Evolutionary conservation across 1,140 invertebrate genomes (phyloP).

Genomic region (Drosophila nannoptera): DNA sequence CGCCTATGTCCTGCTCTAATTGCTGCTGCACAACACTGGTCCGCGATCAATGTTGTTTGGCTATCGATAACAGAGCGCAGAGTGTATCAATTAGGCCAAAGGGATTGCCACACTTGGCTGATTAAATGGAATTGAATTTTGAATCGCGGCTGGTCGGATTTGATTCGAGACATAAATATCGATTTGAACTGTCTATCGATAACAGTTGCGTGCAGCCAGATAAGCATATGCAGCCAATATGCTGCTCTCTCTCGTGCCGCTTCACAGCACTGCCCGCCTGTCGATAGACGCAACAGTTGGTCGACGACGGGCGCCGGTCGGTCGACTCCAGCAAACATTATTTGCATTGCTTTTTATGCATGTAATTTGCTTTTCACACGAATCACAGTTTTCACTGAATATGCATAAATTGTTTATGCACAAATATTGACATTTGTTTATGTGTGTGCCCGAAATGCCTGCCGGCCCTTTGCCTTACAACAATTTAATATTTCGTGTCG

Average conservation of each 20-base stretch:
- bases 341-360: conserved; percentile 2
- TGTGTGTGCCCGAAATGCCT: background rate
- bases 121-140: too few relatives aligned
- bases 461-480: background rate
- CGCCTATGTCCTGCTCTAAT: background rate
- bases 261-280: background rate
- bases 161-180: too few relatives aligned
- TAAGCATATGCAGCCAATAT: too few relatives aligned
- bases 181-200: background rate
- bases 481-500: conserved; percentile 33
- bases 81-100: too few relatives aligned
- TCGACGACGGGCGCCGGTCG: background rate
- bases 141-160: too few relatives aligned
- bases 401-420: conserved; percentile 7
- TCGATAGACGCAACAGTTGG: conserved; percentile 10
- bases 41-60: background rate
- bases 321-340: background rate
- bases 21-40: background rate
- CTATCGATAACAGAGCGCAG: background rate
- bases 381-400: conserved; percentile 4
- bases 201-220: background rate
- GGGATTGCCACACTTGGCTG: too few relatives aligned
- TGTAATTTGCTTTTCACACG: background rate
- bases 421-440: conserved; percentile 11
- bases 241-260: too few relatives aligned